These are phyloP conservation scores for Acanthurus lineatus DNA, from an alignment of 2,797 vertebrate species.

Conservation along the genomic window DNA sequence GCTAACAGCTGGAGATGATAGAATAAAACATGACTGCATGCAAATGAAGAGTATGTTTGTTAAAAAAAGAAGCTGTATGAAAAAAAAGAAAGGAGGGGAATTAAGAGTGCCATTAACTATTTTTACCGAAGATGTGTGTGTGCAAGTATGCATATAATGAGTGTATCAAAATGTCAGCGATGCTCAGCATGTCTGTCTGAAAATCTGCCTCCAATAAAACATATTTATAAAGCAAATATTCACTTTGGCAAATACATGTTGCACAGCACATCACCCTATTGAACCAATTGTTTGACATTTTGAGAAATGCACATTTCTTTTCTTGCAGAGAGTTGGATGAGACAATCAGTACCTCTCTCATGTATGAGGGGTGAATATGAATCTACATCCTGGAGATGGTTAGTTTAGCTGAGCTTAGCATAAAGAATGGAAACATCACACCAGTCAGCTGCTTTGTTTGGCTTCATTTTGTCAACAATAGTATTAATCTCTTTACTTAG, in stretches of 20 bases:
- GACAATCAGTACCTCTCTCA: background rate
- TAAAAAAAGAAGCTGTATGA: conserved; percentile 6
- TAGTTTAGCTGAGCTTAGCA: background rate
- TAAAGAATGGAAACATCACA: background rate
- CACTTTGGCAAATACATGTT: background rate
- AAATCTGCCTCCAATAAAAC: background rate
- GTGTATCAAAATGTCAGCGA: background rate
- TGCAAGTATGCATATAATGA: background rate
- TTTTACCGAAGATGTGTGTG: background rate
- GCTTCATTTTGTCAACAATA: background rate
- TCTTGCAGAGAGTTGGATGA: background rate
- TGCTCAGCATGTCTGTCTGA: background rate
- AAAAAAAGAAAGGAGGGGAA: background rate
- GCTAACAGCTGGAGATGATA: conserved; percentile 4
- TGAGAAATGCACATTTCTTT: background rate
- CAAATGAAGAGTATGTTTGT: conserved; percentile 14
- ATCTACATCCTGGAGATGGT: background rate
- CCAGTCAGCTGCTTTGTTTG: background rate
- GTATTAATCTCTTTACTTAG: background rate
- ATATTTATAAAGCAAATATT: background rate
- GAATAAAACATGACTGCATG: conserved; percentile 1
- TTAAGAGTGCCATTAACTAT: background rate
- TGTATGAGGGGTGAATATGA: too few species aligned
- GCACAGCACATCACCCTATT: too few species aligned
- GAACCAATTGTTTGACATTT: too few species aligned